These are phyloP conservation scores for Phragmatobia fuliginosa DNA, from an alignment of 2,888 invertebrate species.

Conservation along the genomic window DNA sequence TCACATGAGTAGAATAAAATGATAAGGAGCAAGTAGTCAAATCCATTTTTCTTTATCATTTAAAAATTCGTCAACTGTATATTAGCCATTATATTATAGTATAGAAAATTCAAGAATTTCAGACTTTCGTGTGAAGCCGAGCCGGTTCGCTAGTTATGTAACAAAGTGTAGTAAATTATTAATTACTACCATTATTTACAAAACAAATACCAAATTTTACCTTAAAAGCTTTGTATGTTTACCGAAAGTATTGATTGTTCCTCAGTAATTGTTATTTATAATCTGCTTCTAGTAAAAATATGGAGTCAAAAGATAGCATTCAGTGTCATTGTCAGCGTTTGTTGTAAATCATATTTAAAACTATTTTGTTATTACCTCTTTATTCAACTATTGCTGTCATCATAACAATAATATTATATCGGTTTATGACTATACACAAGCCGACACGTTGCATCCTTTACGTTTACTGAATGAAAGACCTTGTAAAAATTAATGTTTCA, in stretches of 20 bases:
- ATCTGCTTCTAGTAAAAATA: neutral
- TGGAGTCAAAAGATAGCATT: no score
- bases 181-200: no score
- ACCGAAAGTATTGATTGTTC: neutral
- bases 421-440: constrained; percentile 32
- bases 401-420: constrained; percentile 29
- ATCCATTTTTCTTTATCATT: no score
- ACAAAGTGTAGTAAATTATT: no score
- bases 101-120: no score
- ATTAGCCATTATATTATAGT: no score
- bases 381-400: neutral
- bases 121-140: no score
- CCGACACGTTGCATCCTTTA: constrained; percentile 31
- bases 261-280: neutral
- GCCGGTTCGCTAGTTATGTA: no score
- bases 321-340: neutral
- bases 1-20: no score
- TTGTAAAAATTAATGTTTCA: neutral
- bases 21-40: no score
- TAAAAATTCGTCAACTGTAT: no score
- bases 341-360: neutral
- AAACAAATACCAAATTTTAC: no score
- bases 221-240: neutral
- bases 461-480: constrained; percentile 8
- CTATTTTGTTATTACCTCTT: neutral